phyloP scores from a whole-genome alignment of 2,113 vertebrate genomes.

The Phrynosoma blainvillii region DNA sequence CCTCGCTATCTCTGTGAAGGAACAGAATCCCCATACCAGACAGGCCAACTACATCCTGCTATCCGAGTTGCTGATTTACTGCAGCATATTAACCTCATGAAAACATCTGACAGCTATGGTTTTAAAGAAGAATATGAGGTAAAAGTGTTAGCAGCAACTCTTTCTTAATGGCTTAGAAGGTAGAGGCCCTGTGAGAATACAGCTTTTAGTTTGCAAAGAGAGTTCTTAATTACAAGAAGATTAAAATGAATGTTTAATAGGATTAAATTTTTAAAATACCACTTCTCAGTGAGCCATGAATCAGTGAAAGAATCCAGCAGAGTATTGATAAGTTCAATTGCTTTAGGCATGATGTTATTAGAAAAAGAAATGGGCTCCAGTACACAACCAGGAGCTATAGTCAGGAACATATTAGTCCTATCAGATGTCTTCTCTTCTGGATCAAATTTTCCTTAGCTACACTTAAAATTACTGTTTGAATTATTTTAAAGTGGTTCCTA shows the following conservation, averaged over 20 bases:
- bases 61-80: conserved; percentile 96
- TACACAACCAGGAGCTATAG: background rate
- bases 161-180: conserved; percentile 20
- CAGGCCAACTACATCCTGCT: conserved; percentile 96
- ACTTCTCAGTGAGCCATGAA: conserved; percentile 10
- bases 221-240: conserved; percentile 27
- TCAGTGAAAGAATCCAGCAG: conserved; percentile 35
- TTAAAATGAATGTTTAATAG: conserved; percentile 21
- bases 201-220: conserved; percentile 30
- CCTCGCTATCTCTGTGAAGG: conserved; percentile 97
- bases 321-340: conserved; percentile 16
- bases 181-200: conserved; percentile 30
- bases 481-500: background rate
- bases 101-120: conserved; percentile 98
- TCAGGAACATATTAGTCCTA: background rate
- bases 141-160: conserved; percentile 57
- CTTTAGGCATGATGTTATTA: conserved; percentile 15
- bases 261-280: conserved; percentile 32
- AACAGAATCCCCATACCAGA: conserved; percentile 96
- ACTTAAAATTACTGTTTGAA: background rate
- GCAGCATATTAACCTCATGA: conserved; percentile 99
- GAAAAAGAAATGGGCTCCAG: background rate
- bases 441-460: background rate
- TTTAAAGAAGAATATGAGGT: conserved; percentile 99
- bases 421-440: background rate